Base-by-base conservation (phyloP, 2,113 vertebrate species). In the Uropsilus gracilis region DNA sequence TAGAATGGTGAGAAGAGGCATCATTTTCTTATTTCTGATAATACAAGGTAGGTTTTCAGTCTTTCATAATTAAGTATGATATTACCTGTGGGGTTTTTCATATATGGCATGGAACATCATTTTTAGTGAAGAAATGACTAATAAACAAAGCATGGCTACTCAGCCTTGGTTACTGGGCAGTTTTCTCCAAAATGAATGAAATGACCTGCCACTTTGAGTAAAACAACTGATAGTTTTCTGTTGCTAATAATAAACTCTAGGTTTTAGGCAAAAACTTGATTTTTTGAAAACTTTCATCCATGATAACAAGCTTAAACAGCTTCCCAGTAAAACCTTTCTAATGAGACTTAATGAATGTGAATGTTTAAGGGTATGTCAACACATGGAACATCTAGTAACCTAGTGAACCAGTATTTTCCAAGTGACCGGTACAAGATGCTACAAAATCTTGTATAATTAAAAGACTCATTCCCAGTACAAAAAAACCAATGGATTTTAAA, bases 161-260 rank as follows among this genome's bases (percentile, higher is more conserved):
- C 61, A 78, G 34, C 76, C 28, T 24, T 3, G 2, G 20, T 8
- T 55, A 89, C 42, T 6, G 77, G 46, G 46, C 28, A 55, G 28
- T 89, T 78, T 78, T 89, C 61, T 78, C 59, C 72, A 89, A 89
- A 77, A 89, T 32, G 46, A 76, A 53, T 20, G 8, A 55, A 86
- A 50, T 57, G 37, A 86, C 66, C 53, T 71, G 37, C 55, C 28
- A 86, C 50, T 69, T 71, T 24, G 42, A 57, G 61, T 59, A 83
- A 83, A 83, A 64, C 39, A 86, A 46, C 20, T 34, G 50, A 26
- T 44, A 81, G 55, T 44, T 81, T 81, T 61, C 61, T 48, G 28
- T 48, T 46, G 42, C 14, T 30, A 73, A 26, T 46, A 16, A 73
- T 73, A 73, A 73, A 73, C 42, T 44, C 28, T 46, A 73, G 42